Evolutionary conservation across 2,797 vertebrate species (phyloP).

Genomic region (Hylomyscus alleni): DNA sequence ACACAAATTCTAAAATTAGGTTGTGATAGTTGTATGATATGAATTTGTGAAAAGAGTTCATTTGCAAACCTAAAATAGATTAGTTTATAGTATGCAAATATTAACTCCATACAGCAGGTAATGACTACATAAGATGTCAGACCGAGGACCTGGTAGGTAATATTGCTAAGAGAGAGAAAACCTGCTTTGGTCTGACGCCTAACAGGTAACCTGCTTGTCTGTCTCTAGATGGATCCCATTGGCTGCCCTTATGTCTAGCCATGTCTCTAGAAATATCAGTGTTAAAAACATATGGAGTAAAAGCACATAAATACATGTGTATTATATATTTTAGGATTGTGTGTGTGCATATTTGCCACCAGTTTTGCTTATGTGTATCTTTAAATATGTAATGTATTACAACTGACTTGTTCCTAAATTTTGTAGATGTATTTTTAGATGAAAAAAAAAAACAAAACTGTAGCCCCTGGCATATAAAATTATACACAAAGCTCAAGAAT

Average conservation of each 20-base stretch:
- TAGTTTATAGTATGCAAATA: conserved; percentile 32
- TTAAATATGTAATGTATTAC: conserved; percentile 33
- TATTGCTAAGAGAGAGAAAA: conserved; percentile 54
- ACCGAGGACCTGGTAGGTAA: neutral
- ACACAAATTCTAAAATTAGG: conserved; percentile 44
- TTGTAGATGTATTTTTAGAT: conserved; percentile 52
- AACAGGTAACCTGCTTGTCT: neutral
- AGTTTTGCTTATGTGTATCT: neutral
- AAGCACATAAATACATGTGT: neutral
- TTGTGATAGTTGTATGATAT: neutral
- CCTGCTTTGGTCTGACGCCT: conserved; percentile 1
- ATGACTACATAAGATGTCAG: conserved; percentile 3
- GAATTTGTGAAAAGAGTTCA: conserved; percentile 57
- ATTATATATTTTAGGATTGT: neutral
- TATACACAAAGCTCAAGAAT: conserved; percentile 57
- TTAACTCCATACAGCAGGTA: conserved; percentile 39
- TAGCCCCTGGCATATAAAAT: conserved; percentile 59
- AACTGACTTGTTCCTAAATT: conserved; percentile 62
- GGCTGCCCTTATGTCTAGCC: conserved; percentile 15
- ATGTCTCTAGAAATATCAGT: conserved; percentile 41
- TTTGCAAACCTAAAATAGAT: conserved; percentile 10
- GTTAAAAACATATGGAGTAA: conserved; percentile 33
- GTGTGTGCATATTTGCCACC: neutral
- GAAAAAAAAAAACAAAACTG: neutral
- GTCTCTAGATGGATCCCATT: neutral